Percentiles rank a stretch among this genome's conserved stretches.
phyloP scores from a whole-genome alignment of 2,888 invertebrate species.

The Macaria notata region DNA sequence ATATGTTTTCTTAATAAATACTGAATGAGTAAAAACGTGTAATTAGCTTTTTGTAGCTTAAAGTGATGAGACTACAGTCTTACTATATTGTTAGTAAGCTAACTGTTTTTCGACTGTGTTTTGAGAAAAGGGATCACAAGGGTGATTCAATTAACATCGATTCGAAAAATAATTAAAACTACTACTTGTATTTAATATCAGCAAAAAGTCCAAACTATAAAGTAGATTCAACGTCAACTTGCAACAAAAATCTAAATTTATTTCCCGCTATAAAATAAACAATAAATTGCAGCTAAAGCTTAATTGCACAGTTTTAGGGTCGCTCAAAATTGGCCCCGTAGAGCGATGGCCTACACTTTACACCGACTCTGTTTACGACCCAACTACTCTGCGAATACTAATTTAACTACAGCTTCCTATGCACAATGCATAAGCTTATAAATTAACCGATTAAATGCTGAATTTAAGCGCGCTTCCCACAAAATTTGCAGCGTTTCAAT shows the following conservation, averaged over 20 bases:
- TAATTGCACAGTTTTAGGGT: slow-evolving; percentile 19
- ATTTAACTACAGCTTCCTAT: slow-evolving; percentile 8
- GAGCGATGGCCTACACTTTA: slow-evolving; percentile 4
- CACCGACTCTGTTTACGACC: slow-evolving; percentile 17
- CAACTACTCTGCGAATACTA: slow-evolving; percentile 21
- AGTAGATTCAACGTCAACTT: not conserved
- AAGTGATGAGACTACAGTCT: too few species aligned
- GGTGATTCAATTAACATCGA: too few species aligned
- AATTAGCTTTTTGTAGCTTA: too few species aligned
- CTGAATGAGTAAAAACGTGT: too few species aligned
- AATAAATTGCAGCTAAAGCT: slow-evolving; percentile 14
- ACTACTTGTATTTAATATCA: too few species aligned
- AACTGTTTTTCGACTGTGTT: too few species aligned
- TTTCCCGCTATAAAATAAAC: slow-evolving; percentile 9
- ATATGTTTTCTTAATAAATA: too few species aligned
- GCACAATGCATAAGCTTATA: not conserved
- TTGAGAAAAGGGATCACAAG: too few species aligned
- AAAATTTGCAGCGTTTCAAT: too few species aligned
- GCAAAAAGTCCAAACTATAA: too few species aligned
- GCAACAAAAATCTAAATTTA: slow-evolving; percentile 9
- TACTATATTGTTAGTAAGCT: too few species aligned
- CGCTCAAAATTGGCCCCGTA: slow-evolving; percentile 2
- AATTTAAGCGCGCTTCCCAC: not conserved
- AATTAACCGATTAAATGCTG: not conserved
- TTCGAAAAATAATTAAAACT: too few species aligned